Evolutionary conservation across 2,797 vertebrate genomes (phyloP).

Genomic region (Menidia menidia): DNA sequence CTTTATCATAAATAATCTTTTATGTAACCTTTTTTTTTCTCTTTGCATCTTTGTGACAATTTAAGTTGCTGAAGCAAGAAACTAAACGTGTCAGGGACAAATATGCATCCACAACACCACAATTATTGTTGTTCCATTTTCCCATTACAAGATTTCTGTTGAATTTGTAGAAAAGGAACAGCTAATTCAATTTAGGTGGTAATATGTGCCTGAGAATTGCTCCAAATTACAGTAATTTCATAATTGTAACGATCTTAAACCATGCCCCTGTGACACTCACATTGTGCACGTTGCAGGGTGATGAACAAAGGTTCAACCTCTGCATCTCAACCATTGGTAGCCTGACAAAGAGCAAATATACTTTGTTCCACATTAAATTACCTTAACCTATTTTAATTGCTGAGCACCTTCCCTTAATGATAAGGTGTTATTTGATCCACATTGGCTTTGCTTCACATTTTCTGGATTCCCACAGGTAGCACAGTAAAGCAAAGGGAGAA

Average conservation of each 20-base stretch:
- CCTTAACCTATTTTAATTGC: not conserved
- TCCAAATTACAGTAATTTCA: constrained; percentile 46
- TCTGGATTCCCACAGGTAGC: not conserved
- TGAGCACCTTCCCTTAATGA: not conserved
- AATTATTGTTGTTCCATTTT: constrained; percentile 22
- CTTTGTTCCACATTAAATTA: not conserved
- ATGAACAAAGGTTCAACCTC: constrained; percentile 12
- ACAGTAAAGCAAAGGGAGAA: not conserved
- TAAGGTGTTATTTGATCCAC: not conserved
- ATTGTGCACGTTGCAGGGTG: constrained; percentile 12
- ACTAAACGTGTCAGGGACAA: not conserved
- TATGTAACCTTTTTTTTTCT: constrained; percentile 3
- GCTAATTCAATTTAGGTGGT: constrained; percentile 45
- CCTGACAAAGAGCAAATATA: constrained; percentile 16
- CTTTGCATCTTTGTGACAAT: not conserved
- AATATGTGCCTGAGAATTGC: constrained; percentile 45
- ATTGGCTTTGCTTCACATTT: not conserved
- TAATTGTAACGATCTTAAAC: constrained; percentile 38
- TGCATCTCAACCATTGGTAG: constrained; percentile 15
- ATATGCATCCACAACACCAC: constrained; percentile 4
- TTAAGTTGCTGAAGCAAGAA: constrained; percentile 33
- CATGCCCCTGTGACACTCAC: constrained; percentile 22
- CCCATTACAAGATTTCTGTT: constrained; percentile 35
- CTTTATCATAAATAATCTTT: not conserved
- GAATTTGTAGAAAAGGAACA: constrained; percentile 42